Evolutionary conservation across 2,797 vertebrate genomes (phyloP).

Genomic region (Paguma larvata): DNA sequence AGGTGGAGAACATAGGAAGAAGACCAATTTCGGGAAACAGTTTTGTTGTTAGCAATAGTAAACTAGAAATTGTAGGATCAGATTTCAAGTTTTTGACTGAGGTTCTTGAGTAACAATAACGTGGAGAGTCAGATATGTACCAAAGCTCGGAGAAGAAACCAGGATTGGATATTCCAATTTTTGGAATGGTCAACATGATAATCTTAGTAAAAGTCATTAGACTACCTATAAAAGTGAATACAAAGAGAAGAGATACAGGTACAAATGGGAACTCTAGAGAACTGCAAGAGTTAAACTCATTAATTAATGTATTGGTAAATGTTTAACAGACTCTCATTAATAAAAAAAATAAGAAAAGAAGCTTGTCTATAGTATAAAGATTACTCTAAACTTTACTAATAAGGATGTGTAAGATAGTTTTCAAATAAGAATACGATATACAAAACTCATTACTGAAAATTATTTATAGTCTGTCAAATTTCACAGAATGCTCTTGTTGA

Average conservation of each 20-base stretch:
- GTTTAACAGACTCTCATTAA: background rate
- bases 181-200: background rate
- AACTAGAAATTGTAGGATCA: background rate
- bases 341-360: background rate
- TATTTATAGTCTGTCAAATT: background rate
- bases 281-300: background rate
- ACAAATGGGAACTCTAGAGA: background rate
- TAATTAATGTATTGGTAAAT: background rate
- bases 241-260: background rate
- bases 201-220: background rate
- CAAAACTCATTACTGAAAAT: background rate
- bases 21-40: background rate
- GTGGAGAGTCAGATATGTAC: background rate
- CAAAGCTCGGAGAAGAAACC: background rate
- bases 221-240: background rate
- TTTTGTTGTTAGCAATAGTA: background rate
- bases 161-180: background rate
- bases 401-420: background rate
- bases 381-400: constrained; percentile 29
- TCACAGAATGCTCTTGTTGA: background rate
- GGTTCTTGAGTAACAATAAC: background rate
- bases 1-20: background rate
- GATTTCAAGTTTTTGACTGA: background rate
- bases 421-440: background rate
- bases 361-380: background rate